phyloP scores from a whole-genome alignment of 2,113 vertebrate genomes.

The Tragelaphus strepsiceros region DNA sequence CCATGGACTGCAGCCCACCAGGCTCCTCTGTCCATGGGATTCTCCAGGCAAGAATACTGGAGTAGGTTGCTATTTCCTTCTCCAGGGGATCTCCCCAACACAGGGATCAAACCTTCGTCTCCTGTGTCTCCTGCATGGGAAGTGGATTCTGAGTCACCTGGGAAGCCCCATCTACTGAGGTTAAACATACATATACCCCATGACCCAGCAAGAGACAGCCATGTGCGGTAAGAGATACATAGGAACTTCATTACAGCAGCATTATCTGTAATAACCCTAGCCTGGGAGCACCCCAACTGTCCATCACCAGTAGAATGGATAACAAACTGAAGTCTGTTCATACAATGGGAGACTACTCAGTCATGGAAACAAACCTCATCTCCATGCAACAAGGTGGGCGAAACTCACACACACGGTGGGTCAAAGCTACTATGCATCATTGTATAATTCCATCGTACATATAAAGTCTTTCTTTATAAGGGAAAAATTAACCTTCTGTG shows the following conservation, averaged over 20 bases:
- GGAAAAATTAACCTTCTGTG: background rate
- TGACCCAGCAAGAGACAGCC: rapidly evolving
- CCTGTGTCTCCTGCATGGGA: background rate
- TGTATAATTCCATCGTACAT: rapidly evolving
- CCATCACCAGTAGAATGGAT: rapidly evolving
- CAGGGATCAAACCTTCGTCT: background rate
- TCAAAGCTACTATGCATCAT: rapidly evolving
- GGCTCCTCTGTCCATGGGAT: background rate
- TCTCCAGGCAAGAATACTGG: background rate
- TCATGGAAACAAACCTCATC: background rate
- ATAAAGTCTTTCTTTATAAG: background rate
- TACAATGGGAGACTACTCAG: background rate
- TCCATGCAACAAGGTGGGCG: rapidly evolving
- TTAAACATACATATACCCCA: rapidly evolving
- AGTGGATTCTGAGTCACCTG: background rate
- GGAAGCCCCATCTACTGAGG: background rate
- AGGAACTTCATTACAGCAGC: rapidly evolving
- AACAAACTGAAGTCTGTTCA: background rate
- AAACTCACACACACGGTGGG: background rate
- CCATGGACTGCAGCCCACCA: background rate
- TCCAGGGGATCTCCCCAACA: background rate
- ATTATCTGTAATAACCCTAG: background rate
- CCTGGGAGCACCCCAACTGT: background rate
- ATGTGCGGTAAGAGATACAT: rapidly evolving
- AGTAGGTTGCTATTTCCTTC: background rate